Evolutionary conservation across 2,113 vertebrate genomes (phyloP).

Genomic region (Phylloscopus trochiloides): DNA sequence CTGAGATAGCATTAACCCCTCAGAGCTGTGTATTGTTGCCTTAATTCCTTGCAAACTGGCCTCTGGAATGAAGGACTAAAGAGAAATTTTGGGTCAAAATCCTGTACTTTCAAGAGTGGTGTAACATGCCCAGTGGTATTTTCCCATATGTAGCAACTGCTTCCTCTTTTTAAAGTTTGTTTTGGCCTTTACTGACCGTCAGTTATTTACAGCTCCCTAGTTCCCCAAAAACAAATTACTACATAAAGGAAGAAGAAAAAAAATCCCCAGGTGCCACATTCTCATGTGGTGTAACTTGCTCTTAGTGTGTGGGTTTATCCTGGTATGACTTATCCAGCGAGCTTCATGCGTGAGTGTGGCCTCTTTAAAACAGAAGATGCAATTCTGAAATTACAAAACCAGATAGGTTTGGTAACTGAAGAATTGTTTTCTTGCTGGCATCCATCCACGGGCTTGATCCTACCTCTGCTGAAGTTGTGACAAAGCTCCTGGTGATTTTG

Average conservation of each 20-base stretch:
- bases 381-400: background rate
- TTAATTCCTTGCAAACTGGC: background rate
- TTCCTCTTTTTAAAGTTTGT: conserved; percentile 1
- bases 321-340: background rate
- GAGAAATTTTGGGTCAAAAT: background rate
- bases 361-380: background rate
- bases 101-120: background rate
- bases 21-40: background rate
- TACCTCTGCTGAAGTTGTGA: background rate
- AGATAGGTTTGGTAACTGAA: background rate
- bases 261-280: background rate
- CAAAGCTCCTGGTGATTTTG: background rate
- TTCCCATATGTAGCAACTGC: background rate
- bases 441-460: background rate
- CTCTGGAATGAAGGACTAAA: background rate
- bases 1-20: background rate
- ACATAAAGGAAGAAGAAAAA: background rate
- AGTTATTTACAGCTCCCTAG: background rate
- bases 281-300: background rate
- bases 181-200: background rate
- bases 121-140: background rate
- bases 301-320: background rate
- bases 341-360: accelerated
- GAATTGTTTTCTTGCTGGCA: background rate
- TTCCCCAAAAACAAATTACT: background rate